Evolutionary conservation across 2,888 invertebrate genomes (phyloP), one percentile per base, ranked within the genome.

Genomic region (Ganaspis brasiliensis): DNA sequence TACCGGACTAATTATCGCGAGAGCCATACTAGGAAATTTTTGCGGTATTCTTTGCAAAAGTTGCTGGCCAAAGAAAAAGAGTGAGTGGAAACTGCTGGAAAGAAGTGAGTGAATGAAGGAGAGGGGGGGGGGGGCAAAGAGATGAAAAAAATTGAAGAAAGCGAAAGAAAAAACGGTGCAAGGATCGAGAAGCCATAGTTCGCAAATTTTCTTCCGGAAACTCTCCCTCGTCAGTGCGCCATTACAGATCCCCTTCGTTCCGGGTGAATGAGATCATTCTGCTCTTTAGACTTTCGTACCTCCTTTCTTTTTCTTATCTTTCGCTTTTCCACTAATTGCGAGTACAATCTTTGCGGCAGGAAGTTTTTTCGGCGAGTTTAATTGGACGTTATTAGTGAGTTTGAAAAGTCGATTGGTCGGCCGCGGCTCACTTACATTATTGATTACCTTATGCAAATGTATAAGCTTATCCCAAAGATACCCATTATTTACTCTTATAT

Each of bases 1-100:
- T 83, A 81, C 79, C 74, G 73, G 82, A 77, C 82, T 85, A 83
- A 85, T 85, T 83, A 85, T 83, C 83, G 81, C 81, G 61, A 79
- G 78, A 73, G 82, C 73, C 72, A 80, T 78, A 77, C 77, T 75
- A 76, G 78, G 73, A 74, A 79, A 84, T 84, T 84, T 84, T 82
- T 81, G 79, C 75, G 78, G 79, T 77, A 76, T 78, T 74, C 78
- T 78, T 79, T 75, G 74, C 75, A 77, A 81, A 79, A 80, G 76
- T 78, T 37, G 21, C 45, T 40, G 24, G 61, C 73, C 74, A 59
- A 76, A 73, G 55, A 83, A 81, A n/a, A 77, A 49, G 63, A 63
- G 76, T 63, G 45, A 67, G 67, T 67, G 45, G 26, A 67, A 67
- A 67, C 40, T 61, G 61, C 40, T 61, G 57, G 52, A 35, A 74